phyloP scores from a whole-genome alignment of 2,113 vertebrate genomes.

The Malurus elegans region DNA sequence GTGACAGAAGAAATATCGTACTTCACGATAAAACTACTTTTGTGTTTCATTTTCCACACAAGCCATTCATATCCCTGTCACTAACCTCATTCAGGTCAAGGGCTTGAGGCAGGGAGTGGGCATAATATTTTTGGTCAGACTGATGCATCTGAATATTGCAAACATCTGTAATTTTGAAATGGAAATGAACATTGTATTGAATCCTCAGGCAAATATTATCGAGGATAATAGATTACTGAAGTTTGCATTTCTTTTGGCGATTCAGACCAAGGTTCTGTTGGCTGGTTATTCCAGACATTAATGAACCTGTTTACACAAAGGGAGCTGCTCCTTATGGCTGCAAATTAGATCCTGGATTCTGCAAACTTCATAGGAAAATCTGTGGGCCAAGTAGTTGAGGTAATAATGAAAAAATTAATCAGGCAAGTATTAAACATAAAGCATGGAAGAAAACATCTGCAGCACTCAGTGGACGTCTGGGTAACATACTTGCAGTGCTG shows the following conservation, averaged over 20 bases:
- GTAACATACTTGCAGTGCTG: not conserved
- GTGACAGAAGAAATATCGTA: conserved; percentile 74
- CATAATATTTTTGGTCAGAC: conserved; percentile 59
- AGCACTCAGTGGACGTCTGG: not conserved
- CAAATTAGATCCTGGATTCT: not conserved
- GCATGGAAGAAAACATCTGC: conserved; percentile 6
- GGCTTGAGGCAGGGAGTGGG: conserved; percentile 58
- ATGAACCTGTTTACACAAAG: not conserved
- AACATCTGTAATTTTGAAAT: conserved; percentile 64
- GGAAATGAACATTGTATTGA: conserved; percentile 52
- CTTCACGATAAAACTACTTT: conserved; percentile 67
- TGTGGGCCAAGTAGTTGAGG: not conserved
- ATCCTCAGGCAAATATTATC: conserved; percentile 31
- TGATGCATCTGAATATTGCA: conserved; percentile 51
- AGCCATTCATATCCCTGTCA: conserved; percentile 73
- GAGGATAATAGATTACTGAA: conserved; percentile 24
- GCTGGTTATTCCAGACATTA: not conserved
- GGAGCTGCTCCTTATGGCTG: not conserved
- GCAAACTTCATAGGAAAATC: not conserved
- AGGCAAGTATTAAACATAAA: not conserved
- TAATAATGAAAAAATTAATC: conserved; percentile 8
- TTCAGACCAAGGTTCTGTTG: not conserved
- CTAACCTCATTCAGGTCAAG: conserved; percentile 76
- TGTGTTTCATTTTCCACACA: conserved; percentile 64
- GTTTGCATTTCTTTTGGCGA: conserved; percentile 5